Percentiles rank a stretch among this genome's conserved stretches.
phyloP scores from a whole-genome alignment of 2,888 invertebrate species.

The Acrobasis consociella region DNA sequence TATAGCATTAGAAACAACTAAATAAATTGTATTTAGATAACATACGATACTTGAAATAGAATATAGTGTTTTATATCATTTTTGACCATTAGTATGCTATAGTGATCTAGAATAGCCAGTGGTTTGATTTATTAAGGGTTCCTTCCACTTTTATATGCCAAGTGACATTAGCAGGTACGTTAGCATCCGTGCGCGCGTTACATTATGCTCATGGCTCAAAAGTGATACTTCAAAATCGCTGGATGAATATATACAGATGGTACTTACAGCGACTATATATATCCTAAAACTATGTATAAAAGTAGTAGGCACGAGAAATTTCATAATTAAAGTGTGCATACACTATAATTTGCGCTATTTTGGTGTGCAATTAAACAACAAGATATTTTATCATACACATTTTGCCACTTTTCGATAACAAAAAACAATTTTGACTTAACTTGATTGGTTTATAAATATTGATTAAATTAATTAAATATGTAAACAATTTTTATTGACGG shows the following conservation, averaged over 20 bases:
- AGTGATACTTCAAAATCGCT: not conserved
- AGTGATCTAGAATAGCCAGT: no score
- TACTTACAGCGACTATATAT: slow-evolving; percentile 37
- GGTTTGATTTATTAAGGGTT: no score
- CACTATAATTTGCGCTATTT: slow-evolving; percentile 50
- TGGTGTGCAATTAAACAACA: slow-evolving; percentile 36
- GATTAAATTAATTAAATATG: no score
- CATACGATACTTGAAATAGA: no score
- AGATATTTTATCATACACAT: slow-evolving; percentile 15
- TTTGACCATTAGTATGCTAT: no score
- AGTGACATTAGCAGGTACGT: not conserved
- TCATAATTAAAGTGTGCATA: slow-evolving; percentile 70
- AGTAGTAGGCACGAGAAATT: slow-evolving; percentile 78
- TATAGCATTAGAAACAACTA: no score
- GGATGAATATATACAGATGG: slow-evolving; percentile 33
- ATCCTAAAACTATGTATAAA: slow-evolving; percentile 70
- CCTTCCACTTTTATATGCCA: no score
- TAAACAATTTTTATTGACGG: no score
- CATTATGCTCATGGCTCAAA: not conserved
- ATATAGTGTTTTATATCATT: no score
- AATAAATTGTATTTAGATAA: no score
- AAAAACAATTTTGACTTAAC: not conserved
- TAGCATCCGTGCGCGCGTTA: not conserved
- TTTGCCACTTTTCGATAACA: not conserved
- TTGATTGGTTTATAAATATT: no score